Evolutionary conservation across 2,888 invertebrate species (phyloP).

Genomic region (Dynastes tityus): DNA sequence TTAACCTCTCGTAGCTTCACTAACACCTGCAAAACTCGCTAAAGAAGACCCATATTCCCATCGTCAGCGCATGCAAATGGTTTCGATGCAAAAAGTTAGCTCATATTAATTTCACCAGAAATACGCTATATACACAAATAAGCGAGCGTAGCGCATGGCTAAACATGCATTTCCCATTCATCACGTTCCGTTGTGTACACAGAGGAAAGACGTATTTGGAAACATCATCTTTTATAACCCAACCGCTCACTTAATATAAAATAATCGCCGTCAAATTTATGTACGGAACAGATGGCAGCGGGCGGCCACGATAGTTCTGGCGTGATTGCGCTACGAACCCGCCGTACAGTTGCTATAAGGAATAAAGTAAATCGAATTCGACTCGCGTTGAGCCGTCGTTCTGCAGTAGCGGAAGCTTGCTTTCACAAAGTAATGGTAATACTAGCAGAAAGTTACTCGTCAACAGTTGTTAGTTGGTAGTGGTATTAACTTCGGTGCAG

Average conservation of each 20-base stretch:
- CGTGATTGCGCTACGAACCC: neutral
- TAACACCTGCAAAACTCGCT: constrained; percentile 6
- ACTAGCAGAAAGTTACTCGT: neutral
- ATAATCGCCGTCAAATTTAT: constrained; percentile 32
- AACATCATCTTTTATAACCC: constrained; percentile 36
- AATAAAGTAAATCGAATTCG: neutral
- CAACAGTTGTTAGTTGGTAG: neutral
- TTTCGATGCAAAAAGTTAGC: neutral
- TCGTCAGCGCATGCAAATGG: neutral
- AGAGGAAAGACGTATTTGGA: constrained; percentile 16
- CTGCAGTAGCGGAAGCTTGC: neutral
- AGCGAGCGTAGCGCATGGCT: neutral
- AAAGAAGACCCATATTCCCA: neutral
- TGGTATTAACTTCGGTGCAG: neutral
- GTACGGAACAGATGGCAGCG: constrained; percentile 31
- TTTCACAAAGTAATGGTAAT: neutral
- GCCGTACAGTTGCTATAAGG: neutral
- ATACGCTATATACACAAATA: constrained; percentile 11
- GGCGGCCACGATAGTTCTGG: neutral
- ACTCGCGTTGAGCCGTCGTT: neutral
- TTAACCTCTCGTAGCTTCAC: neutral
- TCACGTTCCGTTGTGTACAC: constrained; percentile 31
- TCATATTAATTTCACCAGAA: constrained; percentile 19
- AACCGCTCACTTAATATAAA: constrained; percentile 31
- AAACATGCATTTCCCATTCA: constrained; percentile 12